Evolutionary conservation across 2,888 invertebrate species (phyloP), one percentile per base, ranked within the genome.

Genomic region (Nyleta sp.): DNA sequence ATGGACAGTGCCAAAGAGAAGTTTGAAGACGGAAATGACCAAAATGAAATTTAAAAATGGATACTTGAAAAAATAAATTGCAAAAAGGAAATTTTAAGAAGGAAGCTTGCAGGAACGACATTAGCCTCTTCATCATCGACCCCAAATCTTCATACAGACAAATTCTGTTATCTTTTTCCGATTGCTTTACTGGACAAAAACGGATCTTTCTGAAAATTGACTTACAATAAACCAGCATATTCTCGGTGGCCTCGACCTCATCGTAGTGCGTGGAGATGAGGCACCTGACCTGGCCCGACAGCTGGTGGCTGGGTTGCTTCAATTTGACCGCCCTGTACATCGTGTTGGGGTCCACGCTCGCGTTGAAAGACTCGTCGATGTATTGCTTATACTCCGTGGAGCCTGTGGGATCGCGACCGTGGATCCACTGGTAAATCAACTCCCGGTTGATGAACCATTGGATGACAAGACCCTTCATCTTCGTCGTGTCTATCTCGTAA

Each of bases 361-460:
- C 94, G 83, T 92, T 92, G 91, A 93, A 94, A 44, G 92, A 91
- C 17, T 94, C 91, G 85, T 96, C 94, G 60, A 88, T 84, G 77
- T 87, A 88, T 70, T 86, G 83, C 7, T 72, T 50, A 65, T 83
- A 87, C 67, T 88, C 87, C 24, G 84, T 94, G 52, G 95, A 91
- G 11, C 94, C 94, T 85, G 94, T 94, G 0, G 95, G 95, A 80
- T 92, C 92, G 80, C 93, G 92, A 2, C 94, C 94, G 1, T 94
- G 94, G 76, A 96, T 95, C 95, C 96, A 96, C 88, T 96, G 95
- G 90, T 96, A 96, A n/a, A 96, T 94, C 0, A 94, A 93, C 53
- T 94, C 92, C 0, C 92, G 92, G 78, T 92, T 92, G 84, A 94
- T 93, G 89, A 93, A 95, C 96, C 96, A 96, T 88, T 95, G 95